phyloP scores from a whole-genome alignment of 2,797 vertebrate genomes.

The Astyanax mexicanus region DNA sequence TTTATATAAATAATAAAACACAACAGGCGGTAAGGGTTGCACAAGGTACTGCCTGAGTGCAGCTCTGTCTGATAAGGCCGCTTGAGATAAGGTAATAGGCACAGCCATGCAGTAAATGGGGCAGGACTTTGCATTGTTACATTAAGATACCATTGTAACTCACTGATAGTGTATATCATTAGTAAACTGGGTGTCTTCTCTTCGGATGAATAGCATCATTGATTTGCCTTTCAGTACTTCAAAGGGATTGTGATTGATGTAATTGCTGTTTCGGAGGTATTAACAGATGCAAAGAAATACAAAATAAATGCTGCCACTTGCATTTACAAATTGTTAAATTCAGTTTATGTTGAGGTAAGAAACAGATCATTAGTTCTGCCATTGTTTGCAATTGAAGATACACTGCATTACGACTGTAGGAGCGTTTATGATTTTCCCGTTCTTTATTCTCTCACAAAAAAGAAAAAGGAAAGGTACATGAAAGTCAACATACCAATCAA shows the following conservation, averaged over 20 bases:
- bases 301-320: too few relatives aligned
- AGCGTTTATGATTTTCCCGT: too few relatives aligned
- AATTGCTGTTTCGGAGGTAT: background rate
- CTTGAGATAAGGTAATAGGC: slow-evolving; percentile 16
- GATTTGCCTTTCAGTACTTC: background rate
- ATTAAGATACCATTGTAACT: background rate
- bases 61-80: slow-evolving; percentile 1
- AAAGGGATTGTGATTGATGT: background rate
- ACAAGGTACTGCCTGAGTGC: background rate
- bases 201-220: background rate
- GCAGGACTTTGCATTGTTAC: slow-evolving; percentile 12
- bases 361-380: too few relatives aligned
- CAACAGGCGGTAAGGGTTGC: background rate
- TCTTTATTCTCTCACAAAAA: too few relatives aligned
- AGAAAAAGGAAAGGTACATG: too few relatives aligned
- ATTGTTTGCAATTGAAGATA: too few relatives aligned
- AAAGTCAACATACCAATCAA: too few relatives aligned
- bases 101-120: background rate
- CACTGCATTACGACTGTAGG: too few relatives aligned
- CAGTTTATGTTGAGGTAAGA: too few relatives aligned
- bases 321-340: too few relatives aligned
- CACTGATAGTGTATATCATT: slow-evolving; percentile 7
- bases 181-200: background rate
- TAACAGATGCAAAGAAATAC: too few relatives aligned
- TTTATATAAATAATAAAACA: too few relatives aligned